Evolutionary conservation across 1,140 invertebrate genomes (phyloP).

Genomic region (Halotydeus destructor): DNA sequence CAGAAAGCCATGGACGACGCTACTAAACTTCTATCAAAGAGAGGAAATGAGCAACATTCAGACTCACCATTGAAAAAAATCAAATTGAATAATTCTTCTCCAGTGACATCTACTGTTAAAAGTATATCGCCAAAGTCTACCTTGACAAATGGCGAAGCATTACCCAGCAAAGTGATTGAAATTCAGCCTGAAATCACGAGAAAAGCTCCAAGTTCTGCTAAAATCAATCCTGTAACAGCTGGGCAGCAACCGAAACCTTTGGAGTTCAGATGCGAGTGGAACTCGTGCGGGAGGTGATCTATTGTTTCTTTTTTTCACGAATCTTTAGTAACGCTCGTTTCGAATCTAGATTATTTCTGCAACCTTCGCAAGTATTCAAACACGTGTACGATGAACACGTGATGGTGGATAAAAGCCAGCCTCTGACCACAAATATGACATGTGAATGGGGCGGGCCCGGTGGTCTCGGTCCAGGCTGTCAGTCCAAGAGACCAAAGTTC

Average conservation of each 20-base stretch:
- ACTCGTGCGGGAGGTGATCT: constrained; percentile 53
- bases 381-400: constrained; percentile 13
- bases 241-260: neutral
- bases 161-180: too few species aligned
- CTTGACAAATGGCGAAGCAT: too few species aligned
- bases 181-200: too few species aligned
- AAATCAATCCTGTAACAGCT: neutral
- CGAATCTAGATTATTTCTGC: constrained; percentile 10
- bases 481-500: constrained; percentile 31
- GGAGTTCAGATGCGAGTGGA: constrained; percentile 68
- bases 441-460: constrained; percentile 12
- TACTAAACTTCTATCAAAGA: constrained; percentile 7
- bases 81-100: too few species aligned
- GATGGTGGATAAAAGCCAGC: neutral
- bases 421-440: constrained; percentile 2
- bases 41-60: constrained; percentile 5
- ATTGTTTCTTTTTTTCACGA: constrained; percentile 3
- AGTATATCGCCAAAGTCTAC: too few species aligned
- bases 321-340: constrained; percentile 1
- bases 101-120: too few species aligned
- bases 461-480: constrained; percentile 13
- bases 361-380: constrained; percentile 9
- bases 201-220: neutral
- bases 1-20: constrained; percentile 5
- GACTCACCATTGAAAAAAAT: neutral